phyloP scores from a whole-genome alignment of 30 jellyfish, hydroid and myxozoan species.

The Cassiopea andromeda region DNA sequence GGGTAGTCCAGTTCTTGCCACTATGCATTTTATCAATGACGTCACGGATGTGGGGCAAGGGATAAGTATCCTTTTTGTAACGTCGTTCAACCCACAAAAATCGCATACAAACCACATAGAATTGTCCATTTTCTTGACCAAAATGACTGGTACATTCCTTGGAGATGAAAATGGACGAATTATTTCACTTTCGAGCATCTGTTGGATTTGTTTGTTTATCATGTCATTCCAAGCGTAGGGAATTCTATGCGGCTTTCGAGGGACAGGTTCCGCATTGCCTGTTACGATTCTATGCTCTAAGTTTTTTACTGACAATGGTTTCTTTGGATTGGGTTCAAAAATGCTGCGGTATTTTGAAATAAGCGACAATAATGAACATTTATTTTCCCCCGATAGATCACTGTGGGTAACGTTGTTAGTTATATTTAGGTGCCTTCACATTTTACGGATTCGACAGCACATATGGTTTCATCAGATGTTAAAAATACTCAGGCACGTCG shows the following conservation, averaged over 20 bases:
- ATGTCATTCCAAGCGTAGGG: slow-evolving; percentile 45
- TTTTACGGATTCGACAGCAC: neutral
- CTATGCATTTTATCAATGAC: slow-evolving; percentile 34
- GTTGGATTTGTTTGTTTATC: slow-evolving; percentile 14
- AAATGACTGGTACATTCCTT: slow-evolving; percentile 41
- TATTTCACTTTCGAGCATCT: slow-evolving; percentile 31
- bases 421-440: neutral
- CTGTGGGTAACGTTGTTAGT: neutral
- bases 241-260: slow-evolving; percentile 4
- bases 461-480: neutral
- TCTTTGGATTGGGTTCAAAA: neutral
- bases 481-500: neutral
- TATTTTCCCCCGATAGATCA: neutral
- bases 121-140: slow-evolving; percentile 37
- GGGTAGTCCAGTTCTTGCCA: slow-evolving; percentile 36
- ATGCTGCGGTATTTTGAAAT: neutral
- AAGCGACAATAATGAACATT: neutral
- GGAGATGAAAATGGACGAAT: slow-evolving; percentile 62
- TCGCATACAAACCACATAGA: slow-evolving; percentile 48
- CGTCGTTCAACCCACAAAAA: slow-evolving; percentile 34
- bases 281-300: neutral
- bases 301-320: neutral
- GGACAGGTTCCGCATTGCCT: slow-evolving; percentile 30
- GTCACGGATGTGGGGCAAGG: slow-evolving; percentile 50
- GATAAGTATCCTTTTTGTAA: slow-evolving; percentile 35